Base-by-base conservation (phyloP, 2,888 invertebrate genomes). In the Calameuta pallipes region DNA sequence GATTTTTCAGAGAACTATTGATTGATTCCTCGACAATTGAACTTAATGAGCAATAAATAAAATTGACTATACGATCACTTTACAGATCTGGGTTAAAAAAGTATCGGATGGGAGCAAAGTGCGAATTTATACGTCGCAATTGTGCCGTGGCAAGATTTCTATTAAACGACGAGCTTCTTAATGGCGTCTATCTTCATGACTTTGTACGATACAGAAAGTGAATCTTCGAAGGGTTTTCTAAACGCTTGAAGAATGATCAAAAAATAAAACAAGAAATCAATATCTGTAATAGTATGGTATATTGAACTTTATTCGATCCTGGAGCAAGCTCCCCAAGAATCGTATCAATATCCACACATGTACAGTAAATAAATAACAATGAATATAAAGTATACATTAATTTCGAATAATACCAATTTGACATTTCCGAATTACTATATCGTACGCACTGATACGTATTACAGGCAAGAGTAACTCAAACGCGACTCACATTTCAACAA, bases 71-170 rank as follows among this genome's bases (percentile, higher is more conserved):
- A 56, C 56, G 3, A 33, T 85, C 84, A 86, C 83, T 83, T 94
- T 94, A 2, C 92, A 98, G 97, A 95, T 98, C 89, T 98, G 96
- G 95, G 97, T 98, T 74, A 97, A 98, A 89, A 97, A 97, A 91
- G 94, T 95, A 0, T 92, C 92, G 6, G 97, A 97, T 87, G 94
- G 94, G 80, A 95, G 95, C 82, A 96, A 98, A 92, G 94, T 97
- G 33, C 94, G 96, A 90, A 97, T 98, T 89, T 97, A 95, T 90
- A 94, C 97, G 86, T 94, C 96, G 1, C 96, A 98, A 90, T 92
- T 98, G 85, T 95, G 96, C 81, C 95, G 97, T 85, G 98, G 98
- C 31, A 98, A 97, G 93, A 95, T 97, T 89, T 95, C 96, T 34
- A 95, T 98, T 86, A 97, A 97, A 89, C 93, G 98, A 84, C 94